Conservation (phyloP, 2,888 invertebrate genomes). For the Miltochrista miniata region DNA sequence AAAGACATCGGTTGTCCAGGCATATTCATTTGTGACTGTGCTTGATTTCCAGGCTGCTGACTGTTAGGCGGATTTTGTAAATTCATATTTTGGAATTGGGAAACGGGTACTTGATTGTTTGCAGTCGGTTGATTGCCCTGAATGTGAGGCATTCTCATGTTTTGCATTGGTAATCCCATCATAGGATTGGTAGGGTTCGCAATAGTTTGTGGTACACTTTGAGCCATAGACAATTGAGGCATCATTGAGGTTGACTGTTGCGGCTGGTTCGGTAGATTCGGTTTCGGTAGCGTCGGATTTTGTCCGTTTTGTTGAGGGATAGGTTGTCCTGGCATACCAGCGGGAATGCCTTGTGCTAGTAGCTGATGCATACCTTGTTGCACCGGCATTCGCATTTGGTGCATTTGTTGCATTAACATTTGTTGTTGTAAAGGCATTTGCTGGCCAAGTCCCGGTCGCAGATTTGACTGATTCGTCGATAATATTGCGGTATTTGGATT, state of each 20-base stretch:
- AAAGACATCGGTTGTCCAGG: constrained; percentile 56
- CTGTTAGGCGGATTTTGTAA: constrained; percentile 55
- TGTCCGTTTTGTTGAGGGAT: constrained; percentile 58
- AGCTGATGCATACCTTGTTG: constrained; percentile 66
- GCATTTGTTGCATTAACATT: constrained; percentile 72
- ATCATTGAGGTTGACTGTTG: constrained; percentile 54
- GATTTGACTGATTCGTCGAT: constrained; percentile 59
- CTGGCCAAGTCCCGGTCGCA: constrained; percentile 56
- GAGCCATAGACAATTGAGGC: constrained; percentile 59
- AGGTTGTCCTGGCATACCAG: constrained; percentile 50
- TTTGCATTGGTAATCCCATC: constrained; percentile 70
- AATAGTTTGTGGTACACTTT: constrained; percentile 54
- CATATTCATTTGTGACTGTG: constrained; percentile 48
- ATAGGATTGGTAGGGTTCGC: constrained; percentile 63
- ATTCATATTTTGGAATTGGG: constrained; percentile 57
- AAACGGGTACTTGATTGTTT: constrained; percentile 52
- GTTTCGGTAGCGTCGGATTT: constrained; percentile 51
- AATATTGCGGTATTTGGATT: constrained; percentile 53
- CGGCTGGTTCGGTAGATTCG: constrained; percentile 57
- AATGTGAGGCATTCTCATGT: constrained; percentile 71
- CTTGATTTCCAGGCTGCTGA: constrained; percentile 52
- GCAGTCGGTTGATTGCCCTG: constrained; percentile 57
- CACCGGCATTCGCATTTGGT: constrained; percentile 69
- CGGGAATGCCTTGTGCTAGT: constrained; percentile 53
- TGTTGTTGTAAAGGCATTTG: constrained; percentile 65